phyloP scores from a whole-genome alignment of 2,113 vertebrate species.

The Aythya baeri region DNA sequence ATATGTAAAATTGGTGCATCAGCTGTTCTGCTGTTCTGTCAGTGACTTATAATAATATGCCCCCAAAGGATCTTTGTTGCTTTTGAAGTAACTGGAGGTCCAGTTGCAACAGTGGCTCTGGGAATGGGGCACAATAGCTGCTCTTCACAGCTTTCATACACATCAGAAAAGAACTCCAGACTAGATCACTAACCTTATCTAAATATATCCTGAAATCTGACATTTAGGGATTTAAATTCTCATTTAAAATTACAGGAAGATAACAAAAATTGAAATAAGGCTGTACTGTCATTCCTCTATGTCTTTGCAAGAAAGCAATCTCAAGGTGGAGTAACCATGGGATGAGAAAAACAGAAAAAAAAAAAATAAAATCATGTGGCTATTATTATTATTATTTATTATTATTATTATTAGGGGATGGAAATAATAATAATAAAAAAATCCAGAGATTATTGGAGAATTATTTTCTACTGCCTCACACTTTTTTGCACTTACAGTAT shows the following conservation, averaged over 20 bases:
- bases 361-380: not conserved
- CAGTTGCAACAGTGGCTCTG: not conserved
- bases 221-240: constrained; percentile 36
- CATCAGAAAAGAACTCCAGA: not conserved
- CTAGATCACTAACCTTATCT: constrained; percentile 42
- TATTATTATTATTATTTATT: too few relatives aligned
- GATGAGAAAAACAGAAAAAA: not conserved
- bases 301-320: constrained; percentile 32
- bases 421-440: not conserved
- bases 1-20: not conserved
- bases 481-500: not conserved
- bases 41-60: not conserved
- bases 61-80: not conserved
- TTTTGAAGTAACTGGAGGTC: not conserved
- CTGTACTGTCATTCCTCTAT: not conserved
- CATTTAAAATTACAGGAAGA: constrained; percentile 39
- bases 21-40: not conserved
- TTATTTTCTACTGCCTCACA: not conserved
- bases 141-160: not conserved
- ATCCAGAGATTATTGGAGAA: not conserved
- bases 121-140: not conserved
- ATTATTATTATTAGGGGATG: too few relatives aligned
- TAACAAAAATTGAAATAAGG: constrained; percentile 48
- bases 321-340: not conserved
- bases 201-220: constrained; percentile 53